Conservation (phyloP, 1,140 invertebrate species). For the Lepidotrigona ventralis region DNA sequence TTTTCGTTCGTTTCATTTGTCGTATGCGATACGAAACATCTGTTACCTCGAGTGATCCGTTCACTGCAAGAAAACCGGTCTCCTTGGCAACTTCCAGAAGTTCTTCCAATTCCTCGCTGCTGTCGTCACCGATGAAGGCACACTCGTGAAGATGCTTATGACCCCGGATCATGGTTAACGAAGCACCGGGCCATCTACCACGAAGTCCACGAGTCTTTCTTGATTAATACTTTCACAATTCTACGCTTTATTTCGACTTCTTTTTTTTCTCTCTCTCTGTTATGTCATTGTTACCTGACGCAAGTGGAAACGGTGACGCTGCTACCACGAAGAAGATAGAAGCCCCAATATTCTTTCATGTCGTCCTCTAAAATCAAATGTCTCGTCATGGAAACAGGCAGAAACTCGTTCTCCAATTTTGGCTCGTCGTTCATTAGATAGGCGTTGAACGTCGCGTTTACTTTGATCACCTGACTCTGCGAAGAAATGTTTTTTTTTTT, state of each 20-base stretch:
- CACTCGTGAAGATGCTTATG: conserved; percentile 89
- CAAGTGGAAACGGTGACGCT: conserved; percentile 87
- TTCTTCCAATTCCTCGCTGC: conserved; percentile 86
- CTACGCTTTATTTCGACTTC: background rate
- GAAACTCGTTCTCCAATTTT: conserved; percentile 79
- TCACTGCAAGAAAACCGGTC: conserved; percentile 57
- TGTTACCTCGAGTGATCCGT: conserved; percentile 46
- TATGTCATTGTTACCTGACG: conserved; percentile 81
- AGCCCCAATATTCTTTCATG: conserved; percentile 92
- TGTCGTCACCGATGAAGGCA: conserved; percentile 89
- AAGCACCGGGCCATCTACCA: conserved; percentile 86
- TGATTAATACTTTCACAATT: background rate
- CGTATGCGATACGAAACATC: background rate
- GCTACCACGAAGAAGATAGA: conserved; percentile 88
- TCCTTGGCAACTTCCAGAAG: conserved; percentile 78
- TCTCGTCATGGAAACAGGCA: conserved; percentile 85
- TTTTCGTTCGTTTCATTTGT: background rate
- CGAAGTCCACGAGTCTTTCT: background rate
- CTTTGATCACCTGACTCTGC: conserved; percentile 85
- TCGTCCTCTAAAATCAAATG: conserved; percentile 87
- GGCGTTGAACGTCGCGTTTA: conserved; percentile 88
- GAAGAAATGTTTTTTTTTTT: conserved; percentile 38
- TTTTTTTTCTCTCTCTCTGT: background rate
- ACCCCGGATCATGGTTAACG: conserved; percentile 87
- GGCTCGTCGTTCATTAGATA: conserved; percentile 85